phyloP scores from a whole-genome alignment of 2,888 invertebrate genomes.

The Eurois occulta region DNA sequence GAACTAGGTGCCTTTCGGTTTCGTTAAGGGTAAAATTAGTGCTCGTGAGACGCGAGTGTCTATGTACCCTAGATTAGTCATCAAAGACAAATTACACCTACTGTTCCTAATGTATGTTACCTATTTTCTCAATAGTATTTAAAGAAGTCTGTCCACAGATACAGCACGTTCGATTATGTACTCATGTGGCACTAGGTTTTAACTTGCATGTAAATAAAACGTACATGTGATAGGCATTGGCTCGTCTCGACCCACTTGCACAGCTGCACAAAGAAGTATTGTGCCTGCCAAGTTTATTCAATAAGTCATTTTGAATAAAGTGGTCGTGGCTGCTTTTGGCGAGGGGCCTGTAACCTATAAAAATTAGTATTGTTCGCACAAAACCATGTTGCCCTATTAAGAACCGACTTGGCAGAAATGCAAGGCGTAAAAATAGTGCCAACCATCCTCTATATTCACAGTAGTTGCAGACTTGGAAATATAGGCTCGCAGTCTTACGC shows the following conservation, averaged over 20 bases:
- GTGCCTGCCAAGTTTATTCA: conserved; percentile 49
- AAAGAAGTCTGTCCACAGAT: conserved; percentile 28
- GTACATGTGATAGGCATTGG: conserved; percentile 39
- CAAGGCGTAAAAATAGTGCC: background rate
- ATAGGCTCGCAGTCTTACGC: background rate
- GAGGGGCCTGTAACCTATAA: conserved; percentile 31
- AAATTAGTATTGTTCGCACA: conserved; percentile 38
- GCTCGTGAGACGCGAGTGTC: background rate
- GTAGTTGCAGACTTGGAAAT: background rate
- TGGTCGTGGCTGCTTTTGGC: conserved; percentile 40
- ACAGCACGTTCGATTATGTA: conserved; percentile 50
- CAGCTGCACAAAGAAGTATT: conserved; percentile 56
- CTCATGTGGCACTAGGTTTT: conserved; percentile 17
- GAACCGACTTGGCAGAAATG: conserved; percentile 22
- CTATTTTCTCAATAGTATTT: conserved; percentile 35
- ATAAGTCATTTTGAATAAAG: conserved; percentile 32
- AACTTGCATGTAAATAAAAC: conserved; percentile 53
- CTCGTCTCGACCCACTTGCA: conserved; percentile 52
- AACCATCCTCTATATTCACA: background rate
- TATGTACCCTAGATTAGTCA: background rate
- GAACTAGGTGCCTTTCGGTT: background rate
- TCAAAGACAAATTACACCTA: conserved; percentile 7
- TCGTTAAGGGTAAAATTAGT: background rate
- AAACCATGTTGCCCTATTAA: conserved; percentile 11
- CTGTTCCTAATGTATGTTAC: background rate